Evolutionary conservation across 2,797 vertebrate genomes (phyloP), one percentile per base, ranked within the genome.

Genomic region (Podarcis siculus): DNA sequence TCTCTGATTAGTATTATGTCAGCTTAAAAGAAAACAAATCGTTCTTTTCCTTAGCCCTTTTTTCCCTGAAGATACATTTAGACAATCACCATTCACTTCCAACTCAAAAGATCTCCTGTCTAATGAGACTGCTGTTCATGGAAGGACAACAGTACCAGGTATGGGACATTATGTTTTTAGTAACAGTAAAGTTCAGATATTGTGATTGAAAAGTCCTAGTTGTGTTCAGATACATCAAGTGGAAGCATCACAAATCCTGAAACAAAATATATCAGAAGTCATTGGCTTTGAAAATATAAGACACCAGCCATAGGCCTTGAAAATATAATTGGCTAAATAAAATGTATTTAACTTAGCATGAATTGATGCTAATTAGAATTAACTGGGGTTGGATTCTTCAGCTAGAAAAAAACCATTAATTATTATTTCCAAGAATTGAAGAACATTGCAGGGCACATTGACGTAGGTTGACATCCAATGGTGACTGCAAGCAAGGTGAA

Each of bases 61-160:
- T 96, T 98, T 99, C 96, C 96, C 97, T 96, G 98, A 99, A 95
- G 98, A 99, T 94, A 97, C 98, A 88, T 99, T 98, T 97, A 98
- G 98, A 99, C 99, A 99, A 99, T 99, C 99, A 97, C 98, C 98
- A 37, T 99, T 99, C 97, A 98, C 98, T 97, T 98, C 97, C 93
- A 98, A 97, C 95, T 98, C 98, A 95, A 99, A 98, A 98, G 98
- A 98, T 95, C 97, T 98, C 92, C 98, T 98, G 95, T 97, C 98
- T 90, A 97, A 95, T 84, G 98, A 99, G 94, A 95, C 97, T 94
- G 89, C 97, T 95, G 98, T 98, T 87, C 99, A 98, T 55, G 97
- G 97, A 96, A 97, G 98, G 96, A 96, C 96, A 2, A 77, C 97
- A 39, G 96, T 97, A 91, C 96, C 98, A 95, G 98, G 99, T 99